Evolutionary conservation across 1,140 invertebrate species (phyloP).

Genomic region (Planococcus citri): DNA sequence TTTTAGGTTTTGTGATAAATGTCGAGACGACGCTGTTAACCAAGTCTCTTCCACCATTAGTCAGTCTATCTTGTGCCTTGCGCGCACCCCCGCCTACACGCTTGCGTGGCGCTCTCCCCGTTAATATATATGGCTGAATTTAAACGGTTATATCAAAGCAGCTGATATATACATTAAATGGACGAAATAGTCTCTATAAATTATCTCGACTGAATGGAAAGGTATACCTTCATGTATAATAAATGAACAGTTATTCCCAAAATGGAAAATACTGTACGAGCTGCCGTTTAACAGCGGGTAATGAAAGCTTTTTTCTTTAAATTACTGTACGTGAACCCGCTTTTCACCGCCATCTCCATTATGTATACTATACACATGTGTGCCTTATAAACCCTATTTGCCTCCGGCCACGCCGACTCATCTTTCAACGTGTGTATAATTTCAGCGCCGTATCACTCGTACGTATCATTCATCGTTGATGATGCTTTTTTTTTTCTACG

Average conservation of each 20-base stretch:
- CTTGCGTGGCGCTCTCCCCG: neutral
- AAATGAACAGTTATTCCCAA: neutral
- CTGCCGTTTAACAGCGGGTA: neutral
- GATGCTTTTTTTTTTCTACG: too few relatives aligned
- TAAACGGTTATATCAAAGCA: slow-evolving; percentile 3
- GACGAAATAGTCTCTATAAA: slow-evolving; percentile 7
- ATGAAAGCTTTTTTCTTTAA: neutral
- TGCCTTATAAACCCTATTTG: too few relatives aligned
- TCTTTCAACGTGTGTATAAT: too few relatives aligned
- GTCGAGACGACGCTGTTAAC: neutral
- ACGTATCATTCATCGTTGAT: too few relatives aligned
- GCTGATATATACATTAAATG: slow-evolving; percentile 7
- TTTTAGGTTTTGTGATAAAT: neutral
- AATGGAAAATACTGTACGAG: neutral
- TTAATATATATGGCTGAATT: slow-evolving; percentile 2
- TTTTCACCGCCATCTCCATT: too few relatives aligned
- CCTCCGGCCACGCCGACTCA: too few relatives aligned
- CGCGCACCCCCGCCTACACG: neutral
- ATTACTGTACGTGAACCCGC: too few relatives aligned
- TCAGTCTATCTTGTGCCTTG: neutral
- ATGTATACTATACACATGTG: too few relatives aligned
- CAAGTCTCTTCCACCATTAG: neutral
- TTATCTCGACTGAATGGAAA: slow-evolving; percentile 6
- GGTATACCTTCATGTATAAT: slow-evolving; percentile 3
- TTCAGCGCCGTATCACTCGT: too few relatives aligned